Conservation (phyloP, 1,140 invertebrate genomes). For the Tribolium madens region DNA sequence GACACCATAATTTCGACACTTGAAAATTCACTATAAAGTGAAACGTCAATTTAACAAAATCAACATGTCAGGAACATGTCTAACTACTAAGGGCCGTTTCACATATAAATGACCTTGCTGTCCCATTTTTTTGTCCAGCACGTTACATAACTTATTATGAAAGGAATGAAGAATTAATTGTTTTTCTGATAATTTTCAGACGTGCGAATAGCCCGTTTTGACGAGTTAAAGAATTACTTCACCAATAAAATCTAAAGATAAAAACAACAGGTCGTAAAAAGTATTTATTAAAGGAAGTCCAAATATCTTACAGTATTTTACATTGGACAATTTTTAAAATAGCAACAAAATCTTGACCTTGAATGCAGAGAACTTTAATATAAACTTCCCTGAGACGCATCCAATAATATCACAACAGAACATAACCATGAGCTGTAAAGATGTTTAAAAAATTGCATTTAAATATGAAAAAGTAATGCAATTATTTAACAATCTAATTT, state of each 20-base stretch:
- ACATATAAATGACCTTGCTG: too few species aligned
- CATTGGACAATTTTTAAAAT: conserved; percentile 36
- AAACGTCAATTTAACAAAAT: too few species aligned
- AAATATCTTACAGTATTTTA: conserved; percentile 6
- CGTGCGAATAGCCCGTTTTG: too few species aligned
- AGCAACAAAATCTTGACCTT: conserved; percentile 37
- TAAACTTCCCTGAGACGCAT: conserved; percentile 57
- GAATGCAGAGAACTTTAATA: conserved; percentile 56
- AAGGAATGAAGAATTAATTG: too few species aligned
- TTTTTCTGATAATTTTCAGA: too few species aligned
- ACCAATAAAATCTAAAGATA: neutral
- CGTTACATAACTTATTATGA: neutral
- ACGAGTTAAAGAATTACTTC: too few species aligned
- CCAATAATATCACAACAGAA: conserved; percentile 51
- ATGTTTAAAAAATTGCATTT: conserved; percentile 40
- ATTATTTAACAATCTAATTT: conserved; percentile 21
- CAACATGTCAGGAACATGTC: too few species aligned
- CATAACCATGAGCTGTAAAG: conserved; percentile 35
- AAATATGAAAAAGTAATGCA: conserved; percentile 32
- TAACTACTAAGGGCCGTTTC: too few species aligned
- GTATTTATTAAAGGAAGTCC: conserved; percentile 7
- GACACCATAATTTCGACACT: too few species aligned
- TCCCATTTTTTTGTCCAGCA: neutral
- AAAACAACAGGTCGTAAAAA: conserved; percentile 2
- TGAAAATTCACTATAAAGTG: too few species aligned